phyloP scores from a whole-genome alignment of 1,140 invertebrate species.

The Drosophila burlai region DNA sequence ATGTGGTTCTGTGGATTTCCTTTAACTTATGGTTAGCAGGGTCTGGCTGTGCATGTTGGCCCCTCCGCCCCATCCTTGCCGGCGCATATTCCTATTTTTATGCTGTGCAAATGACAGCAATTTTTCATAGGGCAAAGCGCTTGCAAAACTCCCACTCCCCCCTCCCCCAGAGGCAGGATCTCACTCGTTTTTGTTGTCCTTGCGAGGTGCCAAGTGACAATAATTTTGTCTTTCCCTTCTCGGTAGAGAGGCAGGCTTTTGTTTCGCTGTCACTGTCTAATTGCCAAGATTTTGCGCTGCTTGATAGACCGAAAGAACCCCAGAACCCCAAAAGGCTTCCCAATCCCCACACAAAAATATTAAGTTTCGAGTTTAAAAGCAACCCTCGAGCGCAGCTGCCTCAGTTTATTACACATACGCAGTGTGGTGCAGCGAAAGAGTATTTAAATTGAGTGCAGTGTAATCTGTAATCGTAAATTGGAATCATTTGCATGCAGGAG shows the following conservation, averaged over 20 bases:
- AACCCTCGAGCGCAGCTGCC: slow-evolving; percentile 46
- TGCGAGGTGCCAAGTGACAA: slow-evolving; percentile 80
- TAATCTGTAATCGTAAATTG: slow-evolving; percentile 31
- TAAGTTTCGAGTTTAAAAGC: slow-evolving; percentile 23
- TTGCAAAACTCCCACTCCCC: slow-evolving; percentile 44
- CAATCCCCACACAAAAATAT: not conserved
- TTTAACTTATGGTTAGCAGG: slow-evolving; percentile 81
- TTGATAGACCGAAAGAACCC: slow-evolving; percentile 42
- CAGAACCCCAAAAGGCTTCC: slow-evolving; percentile 11
- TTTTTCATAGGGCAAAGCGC: slow-evolving; percentile 82
- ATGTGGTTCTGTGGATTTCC: slow-evolving; percentile 80
- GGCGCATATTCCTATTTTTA: slow-evolving; percentile 75
- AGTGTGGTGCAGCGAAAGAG: slow-evolving; percentile 51
- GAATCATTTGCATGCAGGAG: slow-evolving; percentile 18
- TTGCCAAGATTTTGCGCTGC: slow-evolving; percentile 72
- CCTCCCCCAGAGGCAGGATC: slow-evolving; percentile 6
- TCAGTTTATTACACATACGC: slow-evolving; percentile 66
- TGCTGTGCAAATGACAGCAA: slow-evolving; percentile 84
- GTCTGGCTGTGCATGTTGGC: slow-evolving; percentile 33
- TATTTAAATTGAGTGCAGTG: slow-evolving; percentile 29
- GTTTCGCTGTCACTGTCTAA: slow-evolving; percentile 74
- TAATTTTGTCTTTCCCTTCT: slow-evolving; percentile 69
- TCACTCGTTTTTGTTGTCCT: slow-evolving; percentile 42
- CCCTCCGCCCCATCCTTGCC: not conserved
- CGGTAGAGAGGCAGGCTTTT: slow-evolving; percentile 49